Percentiles rank a stretch among this genome's conserved stretches.
Conservation (phyloP, 2,113 vertebrate species). For the Acrocephalus arundinaceus region DNA sequence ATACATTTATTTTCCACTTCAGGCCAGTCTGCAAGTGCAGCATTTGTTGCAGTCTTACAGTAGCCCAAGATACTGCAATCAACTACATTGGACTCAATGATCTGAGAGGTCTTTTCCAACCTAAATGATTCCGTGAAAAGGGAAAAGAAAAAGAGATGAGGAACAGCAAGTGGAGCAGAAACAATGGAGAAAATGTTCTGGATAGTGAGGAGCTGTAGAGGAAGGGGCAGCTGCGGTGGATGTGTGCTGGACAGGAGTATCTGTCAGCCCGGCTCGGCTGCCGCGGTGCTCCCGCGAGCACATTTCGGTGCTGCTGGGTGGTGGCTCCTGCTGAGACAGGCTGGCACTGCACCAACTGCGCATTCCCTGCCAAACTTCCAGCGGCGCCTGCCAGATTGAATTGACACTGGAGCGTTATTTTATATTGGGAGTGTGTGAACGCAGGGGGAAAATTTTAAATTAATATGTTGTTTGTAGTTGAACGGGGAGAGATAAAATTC, state of each 20-base stretch:
- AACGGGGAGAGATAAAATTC: neutral
- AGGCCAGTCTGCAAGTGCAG: neutral
- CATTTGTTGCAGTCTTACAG: neutral
- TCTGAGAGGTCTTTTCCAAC: neutral
- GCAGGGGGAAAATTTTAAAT: accelerated
- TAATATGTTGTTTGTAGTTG: neutral
- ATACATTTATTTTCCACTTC: neutral
- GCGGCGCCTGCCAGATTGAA: neutral
- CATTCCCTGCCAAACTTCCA: neutral
- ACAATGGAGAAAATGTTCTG: neutral
- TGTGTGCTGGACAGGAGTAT: accelerated
- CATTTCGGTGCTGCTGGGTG: neutral
- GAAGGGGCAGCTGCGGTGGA: neutral
- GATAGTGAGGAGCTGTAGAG: neutral
- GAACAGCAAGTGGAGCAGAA: neutral
- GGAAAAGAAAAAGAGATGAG: neutral
- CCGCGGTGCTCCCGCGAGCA: accelerated
- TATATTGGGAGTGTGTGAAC: neutral
- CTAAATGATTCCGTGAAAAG: neutral
- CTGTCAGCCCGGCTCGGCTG: neutral
- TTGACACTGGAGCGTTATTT: accelerated
- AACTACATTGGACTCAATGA: neutral
- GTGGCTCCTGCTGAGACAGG: neutral
- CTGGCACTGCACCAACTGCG: neutral
- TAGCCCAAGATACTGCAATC: neutral